Evolutionary conservation across 2,113 vertebrate genomes (phyloP), one percentile per base, ranked within the genome.

Genomic region (Lagopus leucura): DNA sequence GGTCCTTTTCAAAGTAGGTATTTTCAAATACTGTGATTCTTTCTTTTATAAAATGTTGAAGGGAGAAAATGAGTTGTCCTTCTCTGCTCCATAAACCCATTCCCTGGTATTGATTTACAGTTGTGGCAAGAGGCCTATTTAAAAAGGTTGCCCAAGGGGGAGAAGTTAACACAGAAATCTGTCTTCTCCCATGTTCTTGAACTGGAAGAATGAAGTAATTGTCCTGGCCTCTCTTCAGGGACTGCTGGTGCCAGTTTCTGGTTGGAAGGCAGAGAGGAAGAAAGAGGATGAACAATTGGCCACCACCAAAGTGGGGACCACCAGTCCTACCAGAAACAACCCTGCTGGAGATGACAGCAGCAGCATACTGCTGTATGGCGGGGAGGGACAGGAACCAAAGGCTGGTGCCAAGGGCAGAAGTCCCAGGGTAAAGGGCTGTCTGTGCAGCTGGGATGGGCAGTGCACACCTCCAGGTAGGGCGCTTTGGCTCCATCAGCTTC

Each of bases 21-120:
- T 92, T 97, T 96, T 93, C 83, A 82, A 96, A 95, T 96, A 84
- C 87, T 95, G 58, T 91, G 40, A 5, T 93, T 95, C 89, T n/a
- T 89, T 54, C 95, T 90, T 95, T 83, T 60, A 5, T 8, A 73
- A 95, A 97, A 89, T 32, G 65, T 71, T 89, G 91, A 93, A 96
- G 43, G 81, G 54, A 93, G 86, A 96, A 97, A 97, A 78, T 67
- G 85, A 96, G 88, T 36, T 88, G 10, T 64, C 36, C 6, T 77
- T 85, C 65, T 27, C 8, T 20, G 24, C 8, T 14, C 14, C n/a
- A 16, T 6, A 54, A 30, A 57, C 36, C 48, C 3, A 2, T 66
- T 92, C 63, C 13, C 32, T 69, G 38, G 36, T 70, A 27, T 77
- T 85, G 5, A 42, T 38, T 89, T 65, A 27, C 38, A 89, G 64